Conservation (phyloP, 1,140 invertebrate species). For the Littorina saxatilis region DNA sequence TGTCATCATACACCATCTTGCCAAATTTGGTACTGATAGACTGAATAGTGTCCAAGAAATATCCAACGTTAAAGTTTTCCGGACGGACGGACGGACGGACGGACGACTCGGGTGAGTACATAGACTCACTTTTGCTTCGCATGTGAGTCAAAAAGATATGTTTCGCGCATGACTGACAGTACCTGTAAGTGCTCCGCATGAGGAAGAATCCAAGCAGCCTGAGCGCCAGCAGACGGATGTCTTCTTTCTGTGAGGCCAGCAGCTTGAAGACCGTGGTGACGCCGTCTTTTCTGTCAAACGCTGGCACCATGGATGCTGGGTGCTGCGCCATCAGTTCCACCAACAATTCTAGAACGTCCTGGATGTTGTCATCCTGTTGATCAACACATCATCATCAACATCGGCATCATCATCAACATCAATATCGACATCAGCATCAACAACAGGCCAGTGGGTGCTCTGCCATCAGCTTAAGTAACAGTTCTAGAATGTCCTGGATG, state of each 20-base stretch:
- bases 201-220: slow-evolving; percentile 97
- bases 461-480: slow-evolving; percentile 97
- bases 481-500: slow-evolving; percentile 85
- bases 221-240: slow-evolving; percentile 95
- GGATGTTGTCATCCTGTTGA: slow-evolving; percentile 95
- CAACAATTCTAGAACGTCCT: slow-evolving; percentile 97
- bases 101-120: no score
- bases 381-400: no score
- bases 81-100: no score
- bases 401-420: no score
- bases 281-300: slow-evolving; percentile 98
- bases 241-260: slow-evolving; percentile 94
- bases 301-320: slow-evolving; percentile 98
- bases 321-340: slow-evolving; percentile 98
- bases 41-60: no score
- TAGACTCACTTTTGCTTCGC: no score
- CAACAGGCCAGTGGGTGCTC: slow-evolving; percentile 96
- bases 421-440: no score
- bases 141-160: no score
- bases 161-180: no score
- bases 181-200: slow-evolving; percentile 96
- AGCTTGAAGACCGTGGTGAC: slow-evolving; percentile 98
- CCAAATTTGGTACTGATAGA: no score
- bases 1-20: no score
- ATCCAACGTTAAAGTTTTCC: no score